A percentile compares a stretch with the other conserved stretches of the same genome.
These are phyloP conservation scores for Eilema griseolum DNA, from an alignment of 2,888 invertebrate genomes.

Conservation along the genomic window DNA sequence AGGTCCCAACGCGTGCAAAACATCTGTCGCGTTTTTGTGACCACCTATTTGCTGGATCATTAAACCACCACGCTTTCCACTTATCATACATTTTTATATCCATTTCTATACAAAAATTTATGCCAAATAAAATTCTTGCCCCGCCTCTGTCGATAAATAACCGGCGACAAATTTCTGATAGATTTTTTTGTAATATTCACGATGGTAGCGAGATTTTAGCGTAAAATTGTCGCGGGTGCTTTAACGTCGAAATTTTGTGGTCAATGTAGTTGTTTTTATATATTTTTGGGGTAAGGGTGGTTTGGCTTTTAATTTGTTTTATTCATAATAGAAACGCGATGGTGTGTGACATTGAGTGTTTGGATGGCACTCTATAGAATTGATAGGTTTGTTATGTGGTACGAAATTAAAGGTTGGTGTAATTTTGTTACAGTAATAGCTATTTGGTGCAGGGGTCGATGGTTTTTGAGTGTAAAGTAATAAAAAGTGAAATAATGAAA, in stretches of 20 bases:
- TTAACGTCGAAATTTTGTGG: constrained; percentile 43
- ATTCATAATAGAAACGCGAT: constrained; percentile 42
- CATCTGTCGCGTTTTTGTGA: constrained; percentile 67
- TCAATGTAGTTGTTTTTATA: constrained; percentile 63
- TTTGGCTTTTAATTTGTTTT: constrained; percentile 57
- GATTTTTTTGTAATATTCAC: constrained; percentile 15
- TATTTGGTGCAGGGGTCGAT: background rate
- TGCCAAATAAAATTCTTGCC: constrained; percentile 81
- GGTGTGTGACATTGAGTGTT: constrained; percentile 55
- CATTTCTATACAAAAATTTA: constrained; percentile 79
- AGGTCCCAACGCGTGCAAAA: constrained; percentile 63
- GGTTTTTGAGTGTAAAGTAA: background rate
- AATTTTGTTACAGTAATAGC: constrained; percentile 26
- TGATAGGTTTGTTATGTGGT: constrained; percentile 54
- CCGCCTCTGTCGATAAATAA: constrained; percentile 71
- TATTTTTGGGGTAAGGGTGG: constrained; percentile 53
- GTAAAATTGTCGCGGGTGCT: constrained; percentile 61
- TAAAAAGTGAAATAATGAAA: background rate
- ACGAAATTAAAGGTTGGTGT: constrained; percentile 30
- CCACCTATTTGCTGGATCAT: constrained; percentile 75
- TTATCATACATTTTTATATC: constrained; percentile 81
- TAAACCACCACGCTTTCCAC: constrained; percentile 80
- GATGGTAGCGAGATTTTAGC: constrained; percentile 52
- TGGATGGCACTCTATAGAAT: constrained; percentile 61
- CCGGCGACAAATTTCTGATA: constrained; percentile 47